Evolutionary conservation across 2,888 invertebrate species (phyloP).

Genomic region (Chrysolina haemoptera): DNA sequence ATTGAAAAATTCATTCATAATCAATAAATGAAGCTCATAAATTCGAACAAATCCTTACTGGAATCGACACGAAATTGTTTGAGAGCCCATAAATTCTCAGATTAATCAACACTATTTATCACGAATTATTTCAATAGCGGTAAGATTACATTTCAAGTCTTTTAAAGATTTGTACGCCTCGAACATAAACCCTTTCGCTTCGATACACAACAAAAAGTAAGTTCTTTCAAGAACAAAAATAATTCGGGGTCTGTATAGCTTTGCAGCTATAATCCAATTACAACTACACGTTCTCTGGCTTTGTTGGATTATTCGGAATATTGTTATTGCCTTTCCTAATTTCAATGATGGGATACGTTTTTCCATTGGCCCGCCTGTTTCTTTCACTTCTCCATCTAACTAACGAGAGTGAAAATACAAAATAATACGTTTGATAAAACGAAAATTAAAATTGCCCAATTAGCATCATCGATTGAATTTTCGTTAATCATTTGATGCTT

Average conservation of each 20-base stretch:
- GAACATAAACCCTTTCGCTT: neutral
- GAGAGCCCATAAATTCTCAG: neutral
- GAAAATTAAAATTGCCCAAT: no score
- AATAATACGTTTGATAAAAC: no score
- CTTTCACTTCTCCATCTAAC: no score
- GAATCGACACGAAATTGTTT: neutral
- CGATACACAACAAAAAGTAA: neutral
- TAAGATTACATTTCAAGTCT: slow-evolving; percentile 46
- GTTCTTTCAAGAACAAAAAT: slow-evolving; percentile 25
- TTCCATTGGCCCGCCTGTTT: no score
- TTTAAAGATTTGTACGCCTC: slow-evolving; percentile 42
- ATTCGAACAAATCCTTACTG: neutral
- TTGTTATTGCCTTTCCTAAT: slow-evolving; percentile 44
- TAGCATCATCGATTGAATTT: no score
- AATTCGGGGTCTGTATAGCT: slow-evolving; percentile 35
- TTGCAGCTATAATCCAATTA: slow-evolving; percentile 39
- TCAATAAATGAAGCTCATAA: neutral
- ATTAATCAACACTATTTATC: slow-evolving; percentile 10
- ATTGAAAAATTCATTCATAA: neutral
- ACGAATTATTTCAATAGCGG: slow-evolving; percentile 35
- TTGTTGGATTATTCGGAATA: slow-evolving; percentile 40
- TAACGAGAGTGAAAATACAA: no score
- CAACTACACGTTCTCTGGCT: slow-evolving; percentile 37
- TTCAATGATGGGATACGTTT: slow-evolving; percentile 40
- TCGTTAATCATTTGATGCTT: no score